Evolutionary conservation across 2,888 invertebrate species (phyloP).

Genomic region (Drosophila testacea): DNA sequence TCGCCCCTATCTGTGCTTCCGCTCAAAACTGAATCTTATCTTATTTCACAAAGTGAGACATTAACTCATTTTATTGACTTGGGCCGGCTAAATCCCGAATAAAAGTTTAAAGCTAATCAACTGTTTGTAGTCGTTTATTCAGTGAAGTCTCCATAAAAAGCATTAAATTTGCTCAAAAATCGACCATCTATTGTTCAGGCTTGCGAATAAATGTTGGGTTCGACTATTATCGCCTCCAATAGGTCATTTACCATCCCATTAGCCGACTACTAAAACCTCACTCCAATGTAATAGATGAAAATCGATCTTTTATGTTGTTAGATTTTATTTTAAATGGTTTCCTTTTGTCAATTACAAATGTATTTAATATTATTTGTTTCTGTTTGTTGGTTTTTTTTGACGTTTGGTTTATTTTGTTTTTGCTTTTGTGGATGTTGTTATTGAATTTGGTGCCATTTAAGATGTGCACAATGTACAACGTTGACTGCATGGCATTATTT

Average conservation of each 20-base stretch:
- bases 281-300: slow-evolving; percentile 22
- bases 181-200: slow-evolving; percentile 27
- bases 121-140: slow-evolving; percentile 27
- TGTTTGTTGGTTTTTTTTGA: slow-evolving; percentile 39
- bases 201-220: slow-evolving; percentile 26
- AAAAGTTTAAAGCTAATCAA: slow-evolving; percentile 24
- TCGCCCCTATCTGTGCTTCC: background rate
- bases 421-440: slow-evolving; percentile 37
- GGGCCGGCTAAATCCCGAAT: background rate
- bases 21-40: background rate
- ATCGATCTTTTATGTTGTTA: slow-evolving; percentile 64
- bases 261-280: slow-evolving; percentile 14
- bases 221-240: slow-evolving; percentile 42
- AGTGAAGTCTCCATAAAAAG: slow-evolving; percentile 36
- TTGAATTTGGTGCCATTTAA: slow-evolving; percentile 51
- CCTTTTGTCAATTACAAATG: slow-evolving; percentile 74
- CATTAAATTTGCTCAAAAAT: slow-evolving; percentile 17
- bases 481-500: slow-evolving; percentile 35
- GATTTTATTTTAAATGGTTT: slow-evolving; percentile 75
- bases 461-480: slow-evolving; percentile 57
- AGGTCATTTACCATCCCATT: slow-evolving; percentile 42
- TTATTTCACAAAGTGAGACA: slow-evolving; percentile 3
- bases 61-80: slow-evolving; percentile 6
- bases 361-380: slow-evolving; percentile 73
- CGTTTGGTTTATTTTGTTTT: slow-evolving; percentile 30